Base-by-base conservation (phyloP, 2,113 vertebrate species). In the Hepsetus odoe region DNA sequence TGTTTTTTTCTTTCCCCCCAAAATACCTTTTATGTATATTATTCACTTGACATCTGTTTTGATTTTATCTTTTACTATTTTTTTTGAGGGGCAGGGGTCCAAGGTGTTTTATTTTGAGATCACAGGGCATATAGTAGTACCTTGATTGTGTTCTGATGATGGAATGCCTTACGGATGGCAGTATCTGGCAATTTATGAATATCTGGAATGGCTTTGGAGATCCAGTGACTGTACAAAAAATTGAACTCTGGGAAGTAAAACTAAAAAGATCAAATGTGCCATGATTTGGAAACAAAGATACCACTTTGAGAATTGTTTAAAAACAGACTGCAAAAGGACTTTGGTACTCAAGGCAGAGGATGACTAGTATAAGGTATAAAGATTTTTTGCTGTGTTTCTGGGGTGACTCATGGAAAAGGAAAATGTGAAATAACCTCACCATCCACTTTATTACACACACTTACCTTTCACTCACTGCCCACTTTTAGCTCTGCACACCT, bases 371-470 rank as follows among this genome's bases (percentile, higher is more conserved):
- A n/a, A n/a, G n/a, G n/a, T n/a, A n/a, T n/a, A 59, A 65, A 69
- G 42, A 59, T 51, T 38, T 16, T 16, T 32, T 33, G 59, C 14
- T n/a, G 61, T 38, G 61, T 11, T 20, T 38, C 51, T 42, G 24
- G 59, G 46, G 22, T 72, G 24, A 71, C 26, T 46, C 5, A n/a
- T 26, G 32, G 12, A 42, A 64, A 49, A 51, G 8, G 24, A 13
- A 65, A 77, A 81, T 81, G 80, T 81, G 80, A 81, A 77, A 61
- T 42, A 75, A 55, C 9, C 51, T 55, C 51, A 22, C 22, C 51
- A 0, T 55, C 51, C 51, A 55, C 51, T 55, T 55, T 55, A 46
- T 53, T 53, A 53, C 0, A 24, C 22, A 55, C 2, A 55, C 51
- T 22, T 55, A 55, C 51, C 20, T 55, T 55, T 22, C n/a, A 24